Evolutionary conservation across 2,797 vertebrate genomes (phyloP).

Genomic region (Danio kyathit): DNA sequence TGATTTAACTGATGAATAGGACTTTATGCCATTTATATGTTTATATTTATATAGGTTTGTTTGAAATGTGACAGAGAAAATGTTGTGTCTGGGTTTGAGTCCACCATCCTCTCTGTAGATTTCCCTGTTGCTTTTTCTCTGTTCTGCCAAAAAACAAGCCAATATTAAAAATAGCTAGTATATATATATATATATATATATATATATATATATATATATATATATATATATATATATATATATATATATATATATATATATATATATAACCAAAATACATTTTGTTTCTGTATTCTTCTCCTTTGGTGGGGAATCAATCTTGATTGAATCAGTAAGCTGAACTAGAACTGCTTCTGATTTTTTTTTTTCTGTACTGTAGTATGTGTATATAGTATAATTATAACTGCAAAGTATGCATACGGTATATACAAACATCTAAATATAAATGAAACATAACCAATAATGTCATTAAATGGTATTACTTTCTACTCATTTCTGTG

Average conservation of each 20-base stretch:
- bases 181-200: background rate
- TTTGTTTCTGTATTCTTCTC: background rate
- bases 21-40: background rate
- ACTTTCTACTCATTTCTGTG: no score
- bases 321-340: background rate
- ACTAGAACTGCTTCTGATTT: background rate
- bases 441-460: no score
- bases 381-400: no score
- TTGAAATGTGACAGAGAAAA: background rate
- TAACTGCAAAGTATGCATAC: no score
- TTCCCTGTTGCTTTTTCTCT: background rate
- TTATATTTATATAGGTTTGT: background rate
- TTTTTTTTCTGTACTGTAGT: no score
- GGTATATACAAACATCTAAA: no score
- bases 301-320: background rate
- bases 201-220: no score
- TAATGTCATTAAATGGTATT: no score
- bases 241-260: background rate
- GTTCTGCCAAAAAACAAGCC: background rate
- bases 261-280: background rate
- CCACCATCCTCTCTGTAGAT: background rate
- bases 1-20: constrained; percentile 40
- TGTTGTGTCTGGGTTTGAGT: background rate
- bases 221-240: no score
- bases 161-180: background rate